These are phyloP conservation scores for Eumerus sabulonum DNA, from an alignment of 2,888 invertebrate species.

Conservation along the genomic window DNA sequence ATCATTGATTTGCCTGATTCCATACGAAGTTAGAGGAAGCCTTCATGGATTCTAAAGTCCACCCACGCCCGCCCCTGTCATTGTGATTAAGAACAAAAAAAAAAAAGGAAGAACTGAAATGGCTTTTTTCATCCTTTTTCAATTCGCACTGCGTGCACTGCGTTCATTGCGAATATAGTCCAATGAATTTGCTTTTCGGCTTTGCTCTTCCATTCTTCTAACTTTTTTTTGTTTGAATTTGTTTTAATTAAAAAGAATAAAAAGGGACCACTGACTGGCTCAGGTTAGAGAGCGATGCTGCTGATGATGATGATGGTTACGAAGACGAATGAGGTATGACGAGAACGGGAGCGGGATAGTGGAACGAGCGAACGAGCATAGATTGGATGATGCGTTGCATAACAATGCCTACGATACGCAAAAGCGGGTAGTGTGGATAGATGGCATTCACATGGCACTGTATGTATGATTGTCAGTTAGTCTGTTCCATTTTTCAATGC, in stretches of 20 bases:
- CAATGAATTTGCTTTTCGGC: slow-evolving; percentile 65
- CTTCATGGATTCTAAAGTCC: slow-evolving; percentile 19
- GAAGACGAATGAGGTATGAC: too few species aligned
- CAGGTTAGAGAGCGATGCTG: neutral
- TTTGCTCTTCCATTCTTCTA: slow-evolving; percentile 30
- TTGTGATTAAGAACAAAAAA: slow-evolving; percentile 32
- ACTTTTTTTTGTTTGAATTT: slow-evolving; percentile 56
- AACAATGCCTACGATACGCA: slow-evolving; percentile 28
- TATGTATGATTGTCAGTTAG: slow-evolving; percentile 52
- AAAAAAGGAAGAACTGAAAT: neutral
- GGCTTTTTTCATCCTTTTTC: slow-evolving; percentile 32
- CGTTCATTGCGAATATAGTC: slow-evolving; percentile 54
- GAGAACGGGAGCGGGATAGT: slow-evolving; percentile 29
- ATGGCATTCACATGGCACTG: slow-evolving; percentile 28
- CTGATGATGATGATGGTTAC: too few species aligned
- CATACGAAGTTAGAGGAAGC: slow-evolving; percentile 8
- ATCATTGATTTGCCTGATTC: slow-evolving; percentile 53
- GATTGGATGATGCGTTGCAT: slow-evolving; percentile 47
- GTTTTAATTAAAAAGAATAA: slow-evolving; percentile 59
- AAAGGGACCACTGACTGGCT: slow-evolving; percentile 2
- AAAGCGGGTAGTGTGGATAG: slow-evolving; percentile 20
- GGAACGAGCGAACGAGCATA: slow-evolving; percentile 23
- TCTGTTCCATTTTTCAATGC: slow-evolving; percentile 54
- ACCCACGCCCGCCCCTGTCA: slow-evolving; percentile 12
- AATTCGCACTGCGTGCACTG: slow-evolving; percentile 58